Conservation (phyloP, 2,797 vertebrate species). For the Aeoliscus strigatus region DNA sequence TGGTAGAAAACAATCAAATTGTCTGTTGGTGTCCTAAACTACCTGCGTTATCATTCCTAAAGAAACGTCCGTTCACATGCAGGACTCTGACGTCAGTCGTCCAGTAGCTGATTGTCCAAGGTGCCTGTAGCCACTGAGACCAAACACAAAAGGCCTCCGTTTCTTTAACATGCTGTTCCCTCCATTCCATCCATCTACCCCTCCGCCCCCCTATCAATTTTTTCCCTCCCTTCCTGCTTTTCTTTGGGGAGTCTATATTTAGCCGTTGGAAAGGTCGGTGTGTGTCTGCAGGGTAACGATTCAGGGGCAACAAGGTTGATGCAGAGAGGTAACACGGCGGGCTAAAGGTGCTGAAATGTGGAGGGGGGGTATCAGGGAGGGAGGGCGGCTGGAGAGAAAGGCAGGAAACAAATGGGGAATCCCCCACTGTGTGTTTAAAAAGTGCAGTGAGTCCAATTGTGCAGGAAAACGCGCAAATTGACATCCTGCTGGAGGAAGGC, state of each 20-base stretch:
- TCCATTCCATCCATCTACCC: slow-evolving; percentile 59
- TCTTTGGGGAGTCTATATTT: slow-evolving; percentile 72
- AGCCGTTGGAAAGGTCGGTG: slow-evolving; percentile 71
- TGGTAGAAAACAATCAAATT: slow-evolving; percentile 34
- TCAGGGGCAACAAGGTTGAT: slow-evolving; percentile 40
- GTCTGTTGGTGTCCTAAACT: slow-evolving; percentile 47
- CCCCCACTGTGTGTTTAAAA: too few species aligned
- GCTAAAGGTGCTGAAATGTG: slow-evolving; percentile 27
- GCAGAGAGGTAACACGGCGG: slow-evolving; percentile 26
- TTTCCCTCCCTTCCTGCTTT: slow-evolving; percentile 76
- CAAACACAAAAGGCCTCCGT: slow-evolving; percentile 42
- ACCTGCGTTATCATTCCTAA: slow-evolving; percentile 60
- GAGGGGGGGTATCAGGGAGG: slow-evolving; percentile 37
- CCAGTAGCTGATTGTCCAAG: slow-evolving; percentile 50
- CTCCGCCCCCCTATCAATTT: slow-evolving; percentile 45
- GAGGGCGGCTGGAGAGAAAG: slow-evolving; percentile 50
- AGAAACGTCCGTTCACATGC: slow-evolving; percentile 54
- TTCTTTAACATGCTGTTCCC: slow-evolving; percentile 49
- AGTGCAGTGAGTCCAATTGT: too few species aligned
- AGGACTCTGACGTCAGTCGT: slow-evolving; percentile 58
- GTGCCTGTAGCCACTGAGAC: slow-evolving; percentile 39
- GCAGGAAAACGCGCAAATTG: too few species aligned
- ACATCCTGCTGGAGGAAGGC: too few species aligned
- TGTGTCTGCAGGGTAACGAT: slow-evolving; percentile 61
- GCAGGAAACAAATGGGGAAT: slow-evolving; percentile 62